A percentile compares a stretch with the other conserved stretches of the same genome.
Conservation (phyloP, 2,113 vertebrate species). For the Cephalophus harveyi region DNA sequence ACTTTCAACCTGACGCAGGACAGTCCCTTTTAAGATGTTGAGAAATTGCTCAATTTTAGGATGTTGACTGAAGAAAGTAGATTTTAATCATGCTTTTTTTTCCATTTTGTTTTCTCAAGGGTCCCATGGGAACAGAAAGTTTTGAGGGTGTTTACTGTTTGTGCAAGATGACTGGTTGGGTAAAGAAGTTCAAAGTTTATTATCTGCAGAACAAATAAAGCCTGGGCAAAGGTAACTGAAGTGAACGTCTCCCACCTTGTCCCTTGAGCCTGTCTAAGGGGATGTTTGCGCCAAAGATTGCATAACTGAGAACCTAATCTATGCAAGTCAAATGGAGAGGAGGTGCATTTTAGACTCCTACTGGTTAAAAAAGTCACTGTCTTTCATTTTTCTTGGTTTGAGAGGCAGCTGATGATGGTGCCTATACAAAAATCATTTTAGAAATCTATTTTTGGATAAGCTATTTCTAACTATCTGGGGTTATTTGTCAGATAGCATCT, state of each 20-base stretch:
- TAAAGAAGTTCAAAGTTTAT: conserved; percentile 68
- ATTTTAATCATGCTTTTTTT: conserved; percentile 29
- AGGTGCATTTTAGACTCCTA: background rate
- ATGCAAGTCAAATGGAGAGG: background rate
- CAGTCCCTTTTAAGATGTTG: conserved; percentile 68
- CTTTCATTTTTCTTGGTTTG: background rate
- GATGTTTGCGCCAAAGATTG: conserved; percentile 48
- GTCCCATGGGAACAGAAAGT: conserved; percentile 65
- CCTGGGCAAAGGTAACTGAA: conserved; percentile 69
- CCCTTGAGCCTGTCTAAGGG: conserved; percentile 50
- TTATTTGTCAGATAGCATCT: background rate
- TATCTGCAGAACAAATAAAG: conserved; percentile 72
- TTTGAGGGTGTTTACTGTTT: conserved; percentile 69
- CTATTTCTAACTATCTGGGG: background rate
- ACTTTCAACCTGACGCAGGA: conserved; percentile 14
- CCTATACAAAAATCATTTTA: background rate
- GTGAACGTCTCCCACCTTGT: conserved; percentile 54
- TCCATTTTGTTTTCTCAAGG: conserved; percentile 68
- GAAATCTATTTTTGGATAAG: background rate
- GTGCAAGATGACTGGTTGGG: conserved; percentile 64
- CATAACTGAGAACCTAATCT: conserved; percentile 1
- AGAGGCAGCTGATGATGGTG: background rate
- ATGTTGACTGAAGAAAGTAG: conserved; percentile 72
- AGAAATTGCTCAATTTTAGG: conserved; percentile 66
- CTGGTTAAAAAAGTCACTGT: background rate